A percentile compares a stretch with the other conserved stretches of the same genome.
phyloP scores from a whole-genome alignment of 2,888 invertebrate species.

The Pimpla rufipes region DNA sequence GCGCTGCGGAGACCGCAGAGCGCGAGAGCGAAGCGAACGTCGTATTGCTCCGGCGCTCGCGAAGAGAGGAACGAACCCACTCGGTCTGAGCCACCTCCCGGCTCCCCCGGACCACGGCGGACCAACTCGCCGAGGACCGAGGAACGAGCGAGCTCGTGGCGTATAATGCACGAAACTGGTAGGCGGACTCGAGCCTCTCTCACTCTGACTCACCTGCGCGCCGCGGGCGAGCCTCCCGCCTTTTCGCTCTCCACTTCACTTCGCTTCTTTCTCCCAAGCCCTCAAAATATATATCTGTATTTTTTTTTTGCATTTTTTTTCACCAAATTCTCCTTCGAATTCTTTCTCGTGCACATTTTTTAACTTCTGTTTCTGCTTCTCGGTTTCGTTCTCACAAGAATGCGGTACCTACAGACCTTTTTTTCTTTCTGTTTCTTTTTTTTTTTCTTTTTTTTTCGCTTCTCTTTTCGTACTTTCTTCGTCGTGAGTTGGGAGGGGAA shows the following conservation, averaged over 20 bases:
- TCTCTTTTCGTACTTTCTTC: constrained; percentile 1
- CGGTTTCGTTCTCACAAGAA: constrained; percentile 14
- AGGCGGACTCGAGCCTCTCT: constrained; percentile 53
- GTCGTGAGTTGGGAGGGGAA: background rate
- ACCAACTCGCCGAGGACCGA: constrained; percentile 45
- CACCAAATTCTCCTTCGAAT: background rate
- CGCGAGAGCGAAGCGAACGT: constrained; percentile 27
- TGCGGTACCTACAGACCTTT: constrained; percentile 7
- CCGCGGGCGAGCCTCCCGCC: background rate
- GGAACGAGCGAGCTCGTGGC: constrained; percentile 67
- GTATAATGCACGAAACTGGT: constrained; percentile 72
- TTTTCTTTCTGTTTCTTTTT: constrained; percentile 11
- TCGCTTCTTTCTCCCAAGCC: constrained; percentile 11
- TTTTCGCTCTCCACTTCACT: constrained; percentile 28
- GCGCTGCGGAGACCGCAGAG: constrained; percentile 3
- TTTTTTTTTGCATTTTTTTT: background rate
- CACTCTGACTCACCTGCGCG: background rate
- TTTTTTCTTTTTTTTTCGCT: background rate
- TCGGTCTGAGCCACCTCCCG: constrained; percentile 17
- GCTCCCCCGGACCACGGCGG: constrained; percentile 35
- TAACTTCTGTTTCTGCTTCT: background rate
- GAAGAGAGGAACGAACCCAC: constrained; percentile 53
- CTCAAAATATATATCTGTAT: background rate
- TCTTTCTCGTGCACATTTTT: constrained; percentile 35
- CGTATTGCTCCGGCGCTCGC: constrained; percentile 1